These are phyloP conservation scores for Zoanthus sansibaricus DNA, from an alignment of 92 coral and sea anemone genomes.

Conservation along the genomic window DNA sequence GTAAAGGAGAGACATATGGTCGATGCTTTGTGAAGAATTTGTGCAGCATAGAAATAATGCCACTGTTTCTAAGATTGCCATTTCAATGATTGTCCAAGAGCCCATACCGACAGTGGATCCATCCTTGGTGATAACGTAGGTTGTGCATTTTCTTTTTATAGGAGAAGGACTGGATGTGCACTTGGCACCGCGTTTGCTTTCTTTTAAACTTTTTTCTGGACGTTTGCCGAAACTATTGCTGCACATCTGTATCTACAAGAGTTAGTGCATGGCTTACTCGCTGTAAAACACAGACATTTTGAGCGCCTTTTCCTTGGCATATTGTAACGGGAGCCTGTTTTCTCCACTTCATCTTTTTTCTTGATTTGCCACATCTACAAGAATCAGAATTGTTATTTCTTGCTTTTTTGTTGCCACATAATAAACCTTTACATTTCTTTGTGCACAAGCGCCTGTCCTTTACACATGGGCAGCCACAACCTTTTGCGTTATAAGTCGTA, in stretches of 20 bases:
- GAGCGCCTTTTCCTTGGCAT: not conserved
- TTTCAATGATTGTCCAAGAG: not conserved
- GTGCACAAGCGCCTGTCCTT: not conserved
- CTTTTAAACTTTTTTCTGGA: not conserved
- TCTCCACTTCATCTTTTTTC: not conserved
- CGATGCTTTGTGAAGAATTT: not conserved
- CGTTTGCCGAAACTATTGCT: constrained; percentile 1
- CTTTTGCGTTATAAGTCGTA: not conserved
- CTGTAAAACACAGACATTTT: not conserved
- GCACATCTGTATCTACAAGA: not conserved
- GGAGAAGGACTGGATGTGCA: not conserved
- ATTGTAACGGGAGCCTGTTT: not conserved
- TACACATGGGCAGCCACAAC: not conserved
- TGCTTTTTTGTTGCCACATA: not conserved
- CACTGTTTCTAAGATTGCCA: not conserved
- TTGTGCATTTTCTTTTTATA: not conserved
- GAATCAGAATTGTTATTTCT: not conserved
- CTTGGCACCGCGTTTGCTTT: not conserved
- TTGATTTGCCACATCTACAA: constrained; percentile 3
- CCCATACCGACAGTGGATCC: not conserved
- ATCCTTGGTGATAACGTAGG: not conserved
- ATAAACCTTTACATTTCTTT: not conserved
- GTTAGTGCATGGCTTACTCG: not conserved
- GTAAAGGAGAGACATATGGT: not conserved
- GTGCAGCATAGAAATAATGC: too few species aligned